phyloP scores from a whole-genome alignment of 2,113 vertebrate species.

The Siniperca knerii region DNA sequence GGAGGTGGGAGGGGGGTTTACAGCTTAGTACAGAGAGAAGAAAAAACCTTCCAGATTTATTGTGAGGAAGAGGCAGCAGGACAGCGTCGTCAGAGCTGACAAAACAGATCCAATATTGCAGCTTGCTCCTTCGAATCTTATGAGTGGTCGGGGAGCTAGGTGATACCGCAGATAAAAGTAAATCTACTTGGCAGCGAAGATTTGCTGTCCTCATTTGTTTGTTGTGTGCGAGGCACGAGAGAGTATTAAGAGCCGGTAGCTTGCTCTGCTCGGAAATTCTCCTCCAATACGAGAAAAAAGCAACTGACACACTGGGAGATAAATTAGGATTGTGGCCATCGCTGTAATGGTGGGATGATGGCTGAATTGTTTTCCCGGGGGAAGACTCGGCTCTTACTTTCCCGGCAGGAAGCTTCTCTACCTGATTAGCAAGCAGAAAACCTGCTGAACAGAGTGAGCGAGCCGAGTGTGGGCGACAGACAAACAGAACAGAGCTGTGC shows the following conservation, averaged over 20 bases:
- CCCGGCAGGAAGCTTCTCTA: constrained; percentile 68
- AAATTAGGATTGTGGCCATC: constrained; percentile 62
- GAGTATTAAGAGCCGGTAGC: constrained; percentile 50
- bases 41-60: constrained; percentile 64
- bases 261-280: constrained; percentile 50
- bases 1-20: constrained; percentile 33
- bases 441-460: constrained; percentile 54
- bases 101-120: constrained; percentile 77
- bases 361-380: constrained; percentile 68
- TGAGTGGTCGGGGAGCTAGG: constrained; percentile 75
- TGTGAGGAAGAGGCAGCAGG: constrained; percentile 50
- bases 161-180: constrained; percentile 73
- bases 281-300: constrained; percentile 4
- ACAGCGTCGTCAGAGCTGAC: constrained; percentile 68
- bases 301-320: constrained; percentile 53
- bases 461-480: constrained; percentile 49
- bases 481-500: constrained; percentile 46
- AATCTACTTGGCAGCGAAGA: constrained; percentile 79
- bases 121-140: constrained; percentile 71
- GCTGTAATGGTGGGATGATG: constrained; percentile 66
- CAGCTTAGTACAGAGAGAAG: constrained; percentile 22
- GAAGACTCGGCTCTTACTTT: constrained; percentile 64
- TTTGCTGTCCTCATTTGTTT: constrained; percentile 80
- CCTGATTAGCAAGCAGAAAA: constrained; percentile 68
- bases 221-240: constrained; percentile 64